Conservation (phyloP, 2,888 invertebrate species). For the Nipponacmea schrenckii region DNA sequence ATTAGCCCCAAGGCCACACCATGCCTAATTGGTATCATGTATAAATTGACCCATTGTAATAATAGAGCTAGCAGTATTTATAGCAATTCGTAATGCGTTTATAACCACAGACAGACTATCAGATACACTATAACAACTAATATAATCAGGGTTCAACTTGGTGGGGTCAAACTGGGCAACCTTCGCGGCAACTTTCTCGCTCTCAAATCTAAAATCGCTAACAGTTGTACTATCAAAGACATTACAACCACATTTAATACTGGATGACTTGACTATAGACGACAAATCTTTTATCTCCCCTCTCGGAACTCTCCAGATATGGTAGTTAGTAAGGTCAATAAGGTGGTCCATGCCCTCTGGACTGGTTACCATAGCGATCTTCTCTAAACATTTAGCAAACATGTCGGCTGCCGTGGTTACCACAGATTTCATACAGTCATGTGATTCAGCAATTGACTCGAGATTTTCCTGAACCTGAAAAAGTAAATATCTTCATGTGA, state of each 20-base stretch:
- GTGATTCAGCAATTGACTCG: neutral
- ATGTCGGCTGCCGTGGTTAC: conserved; percentile 13
- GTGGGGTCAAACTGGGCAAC: neutral
- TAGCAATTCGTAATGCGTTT: conserved; percentile 45
- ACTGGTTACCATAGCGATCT: conserved; percentile 6
- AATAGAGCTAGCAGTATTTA: conserved; percentile 45
- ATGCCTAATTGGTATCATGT: conserved; percentile 13
- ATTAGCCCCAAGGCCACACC: too few species aligned
- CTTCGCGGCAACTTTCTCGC: neutral
- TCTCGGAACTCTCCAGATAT: conserved; percentile 28
- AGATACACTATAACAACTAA: conserved; percentile 25
- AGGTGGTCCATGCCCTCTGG: conserved; percentile 16
- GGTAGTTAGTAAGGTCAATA: conserved; percentile 24
- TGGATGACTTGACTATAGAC: neutral
- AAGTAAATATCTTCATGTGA: too few species aligned
- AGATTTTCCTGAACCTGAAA: conserved; percentile 34
- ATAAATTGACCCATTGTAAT: conserved; percentile 49
- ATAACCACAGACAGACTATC: conserved; percentile 38
- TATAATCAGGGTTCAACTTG: conserved; percentile 9
- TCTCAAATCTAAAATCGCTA: neutral
- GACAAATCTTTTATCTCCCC: neutral
- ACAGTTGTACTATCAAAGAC: neutral
- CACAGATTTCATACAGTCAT: conserved; percentile 14
- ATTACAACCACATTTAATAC: conserved; percentile 5
- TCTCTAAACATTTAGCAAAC: conserved; percentile 18